Conservation (phyloP, 1,140 invertebrate species). For the Adelges cooleyi region DNA sequence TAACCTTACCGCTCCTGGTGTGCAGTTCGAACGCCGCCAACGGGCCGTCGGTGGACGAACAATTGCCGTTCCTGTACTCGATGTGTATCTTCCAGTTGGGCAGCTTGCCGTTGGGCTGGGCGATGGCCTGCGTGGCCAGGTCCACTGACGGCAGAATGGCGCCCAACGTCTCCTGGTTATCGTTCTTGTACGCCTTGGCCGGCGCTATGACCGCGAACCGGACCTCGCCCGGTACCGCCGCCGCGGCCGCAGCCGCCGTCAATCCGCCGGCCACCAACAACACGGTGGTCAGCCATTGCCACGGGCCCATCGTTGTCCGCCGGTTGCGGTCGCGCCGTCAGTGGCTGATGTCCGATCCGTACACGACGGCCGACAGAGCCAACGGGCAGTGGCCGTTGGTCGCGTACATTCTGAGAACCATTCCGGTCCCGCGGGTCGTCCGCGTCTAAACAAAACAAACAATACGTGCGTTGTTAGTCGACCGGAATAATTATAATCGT, state of each 20-base stretch:
- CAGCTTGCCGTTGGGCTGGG: slow-evolving; percentile 45
- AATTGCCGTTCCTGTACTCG: slow-evolving; percentile 59
- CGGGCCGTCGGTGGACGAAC: slow-evolving; percentile 64
- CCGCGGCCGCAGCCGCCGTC: neutral
- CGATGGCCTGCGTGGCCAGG: slow-evolving; percentile 54
- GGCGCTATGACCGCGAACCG: slow-evolving; percentile 48
- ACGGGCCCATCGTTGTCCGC: neutral
- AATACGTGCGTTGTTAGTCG: no score
- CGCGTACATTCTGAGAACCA: no score
- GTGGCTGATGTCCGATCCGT: neutral
- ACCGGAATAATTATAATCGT: no score
- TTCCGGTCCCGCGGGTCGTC: no score
- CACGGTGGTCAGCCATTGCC: neutral
- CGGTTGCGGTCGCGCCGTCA: neutral
- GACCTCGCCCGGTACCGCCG: slow-evolving; percentile 22
- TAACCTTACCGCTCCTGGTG: slow-evolving; percentile 49
- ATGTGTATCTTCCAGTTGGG: slow-evolving; percentile 55
- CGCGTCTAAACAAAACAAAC: no score
- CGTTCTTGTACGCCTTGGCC: slow-evolving; percentile 47
- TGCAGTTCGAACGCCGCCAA: slow-evolving; percentile 69
- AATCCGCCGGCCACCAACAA: neutral
- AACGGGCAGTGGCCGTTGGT: no score
- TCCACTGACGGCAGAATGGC: slow-evolving; percentile 61
- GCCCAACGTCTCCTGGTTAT: slow-evolving; percentile 43
- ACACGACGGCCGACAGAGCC: no score